Conservation (phyloP, 1,140 invertebrate genomes). For the Zaprionus camerounensis region DNA sequence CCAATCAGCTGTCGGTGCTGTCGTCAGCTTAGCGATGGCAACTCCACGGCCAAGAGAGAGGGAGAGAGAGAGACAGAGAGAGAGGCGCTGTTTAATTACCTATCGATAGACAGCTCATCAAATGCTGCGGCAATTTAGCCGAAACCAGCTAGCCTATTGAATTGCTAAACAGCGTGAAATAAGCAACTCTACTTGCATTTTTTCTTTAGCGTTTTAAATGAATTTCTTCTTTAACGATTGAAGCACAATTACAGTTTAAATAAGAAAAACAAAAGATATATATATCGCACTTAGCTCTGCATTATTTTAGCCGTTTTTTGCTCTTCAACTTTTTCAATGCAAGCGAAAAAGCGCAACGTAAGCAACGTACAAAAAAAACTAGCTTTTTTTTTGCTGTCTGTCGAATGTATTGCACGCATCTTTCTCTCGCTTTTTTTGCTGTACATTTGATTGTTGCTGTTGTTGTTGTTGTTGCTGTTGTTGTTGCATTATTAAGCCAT, state of each 20-base stretch:
- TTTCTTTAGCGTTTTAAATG: background rate
- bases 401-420: slow-evolving; percentile 8
- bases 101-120: slow-evolving; percentile 41
- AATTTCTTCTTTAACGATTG: too few relatives aligned
- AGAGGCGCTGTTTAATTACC: slow-evolving; percentile 27
- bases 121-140: background rate
- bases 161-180: background rate
- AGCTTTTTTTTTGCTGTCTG: background rate
- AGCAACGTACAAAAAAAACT: background rate
- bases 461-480: slow-evolving; percentile 35
- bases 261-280: background rate
- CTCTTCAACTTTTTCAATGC: background rate
- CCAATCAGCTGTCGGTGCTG: slow-evolving; percentile 42
- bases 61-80: background rate
- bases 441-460: slow-evolving; percentile 39
- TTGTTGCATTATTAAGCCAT: slow-evolving; percentile 68
- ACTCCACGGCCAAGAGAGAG: slow-evolving; percentile 4
- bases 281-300: background rate
- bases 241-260: background rate
- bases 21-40: slow-evolving; percentile 24
- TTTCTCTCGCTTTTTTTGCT: slow-evolving; percentile 44
- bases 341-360: background rate
- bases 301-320: background rate
- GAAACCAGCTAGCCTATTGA: background rate
- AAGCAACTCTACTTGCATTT: background rate